Evolutionary conservation across 2,888 invertebrate species (phyloP).

Genomic region (Stenichneumon culpator): DNA sequence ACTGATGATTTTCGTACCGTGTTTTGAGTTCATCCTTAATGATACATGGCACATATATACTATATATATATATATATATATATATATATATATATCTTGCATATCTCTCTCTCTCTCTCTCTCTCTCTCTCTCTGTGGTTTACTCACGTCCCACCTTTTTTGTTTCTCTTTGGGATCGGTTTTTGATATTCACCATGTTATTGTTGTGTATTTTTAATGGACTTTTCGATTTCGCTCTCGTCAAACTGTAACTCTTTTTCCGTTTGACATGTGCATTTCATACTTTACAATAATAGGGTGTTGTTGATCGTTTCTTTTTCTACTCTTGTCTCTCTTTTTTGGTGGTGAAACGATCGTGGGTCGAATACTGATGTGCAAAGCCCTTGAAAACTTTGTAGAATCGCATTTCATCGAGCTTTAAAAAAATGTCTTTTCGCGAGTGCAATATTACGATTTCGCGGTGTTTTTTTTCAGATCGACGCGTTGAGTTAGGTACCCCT

Average conservation of each 20-base stretch:
- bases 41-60: slow-evolving; percentile 21
- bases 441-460: slow-evolving; percentile 21
- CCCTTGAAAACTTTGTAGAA: slow-evolving; percentile 19
- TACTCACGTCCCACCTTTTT: slow-evolving; percentile 46
- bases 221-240: slow-evolving; percentile 56
- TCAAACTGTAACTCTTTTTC: slow-evolving; percentile 17
- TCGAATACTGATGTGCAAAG: background rate
- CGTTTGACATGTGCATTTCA: slow-evolving; percentile 13
- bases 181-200: slow-evolving; percentile 56
- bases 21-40: slow-evolving; percentile 27
- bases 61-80: slow-evolving; percentile 36
- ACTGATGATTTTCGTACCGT: slow-evolving; percentile 21
- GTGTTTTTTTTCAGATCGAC: slow-evolving; percentile 57
- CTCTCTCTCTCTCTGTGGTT: slow-evolving; percentile 40
- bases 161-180: slow-evolving; percentile 64
- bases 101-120: slow-evolving; percentile 20
- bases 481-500: slow-evolving; percentile 67
- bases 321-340: background rate
- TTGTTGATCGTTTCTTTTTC: background rate
- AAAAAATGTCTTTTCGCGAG: slow-evolving; percentile 9
- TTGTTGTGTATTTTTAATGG: slow-evolving; percentile 35
- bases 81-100: slow-evolving; percentile 34
- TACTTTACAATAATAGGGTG: background rate
- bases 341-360: slow-evolving; percentile 3
- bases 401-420: background rate